These are phyloP conservation scores for Drosophila mayaguana DNA, from an alignment of 2,888 invertebrate species.

Conservation along the genomic window DNA sequence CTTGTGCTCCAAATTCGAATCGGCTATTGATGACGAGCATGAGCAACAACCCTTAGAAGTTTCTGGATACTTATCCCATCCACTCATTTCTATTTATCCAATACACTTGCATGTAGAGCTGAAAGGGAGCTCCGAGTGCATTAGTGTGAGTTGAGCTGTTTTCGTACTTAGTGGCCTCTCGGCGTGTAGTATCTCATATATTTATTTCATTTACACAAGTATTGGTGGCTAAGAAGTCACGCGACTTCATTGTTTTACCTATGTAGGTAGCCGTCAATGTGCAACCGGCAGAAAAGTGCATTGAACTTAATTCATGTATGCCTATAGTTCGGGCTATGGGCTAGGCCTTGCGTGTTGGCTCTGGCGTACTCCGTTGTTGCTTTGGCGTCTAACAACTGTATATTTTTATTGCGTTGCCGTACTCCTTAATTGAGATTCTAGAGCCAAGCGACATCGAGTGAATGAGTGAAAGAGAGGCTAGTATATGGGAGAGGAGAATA, in stretches of 20 bases:
- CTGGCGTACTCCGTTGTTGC: constrained; percentile 34
- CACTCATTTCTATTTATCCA: constrained; percentile 7
- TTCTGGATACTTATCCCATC: constrained; percentile 11
- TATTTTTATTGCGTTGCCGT: constrained; percentile 68
- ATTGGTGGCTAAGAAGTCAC: constrained; percentile 56
- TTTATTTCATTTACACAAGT: constrained; percentile 34
- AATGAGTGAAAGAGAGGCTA: constrained; percentile 6
- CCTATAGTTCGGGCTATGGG: constrained; percentile 15
- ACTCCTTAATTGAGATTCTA: constrained; percentile 57
- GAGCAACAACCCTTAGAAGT: constrained; percentile 43
- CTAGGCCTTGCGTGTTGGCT: constrained; percentile 48
- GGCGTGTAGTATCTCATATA: constrained; percentile 18
- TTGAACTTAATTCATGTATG: constrained; percentile 46
- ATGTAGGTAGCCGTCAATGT: constrained; percentile 23
- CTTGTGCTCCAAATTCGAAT: constrained; percentile 8
- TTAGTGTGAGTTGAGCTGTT: constrained; percentile 28
- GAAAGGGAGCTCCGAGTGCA: constrained; percentile 28
- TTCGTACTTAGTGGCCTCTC: constrained; percentile 10
- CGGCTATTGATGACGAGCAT: constrained; percentile 33
- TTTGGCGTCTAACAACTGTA: constrained; percentile 52
- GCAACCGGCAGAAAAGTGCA: constrained; percentile 60
- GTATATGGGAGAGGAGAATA: constrained; percentile 2
- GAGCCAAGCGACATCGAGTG: constrained; percentile 36
- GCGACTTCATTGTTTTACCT: constrained; percentile 44
- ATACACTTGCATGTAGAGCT: background rate